Evolutionary conservation across 2,797 vertebrate species (phyloP).

Genomic region (Atherinosoma microstoma): DNA sequence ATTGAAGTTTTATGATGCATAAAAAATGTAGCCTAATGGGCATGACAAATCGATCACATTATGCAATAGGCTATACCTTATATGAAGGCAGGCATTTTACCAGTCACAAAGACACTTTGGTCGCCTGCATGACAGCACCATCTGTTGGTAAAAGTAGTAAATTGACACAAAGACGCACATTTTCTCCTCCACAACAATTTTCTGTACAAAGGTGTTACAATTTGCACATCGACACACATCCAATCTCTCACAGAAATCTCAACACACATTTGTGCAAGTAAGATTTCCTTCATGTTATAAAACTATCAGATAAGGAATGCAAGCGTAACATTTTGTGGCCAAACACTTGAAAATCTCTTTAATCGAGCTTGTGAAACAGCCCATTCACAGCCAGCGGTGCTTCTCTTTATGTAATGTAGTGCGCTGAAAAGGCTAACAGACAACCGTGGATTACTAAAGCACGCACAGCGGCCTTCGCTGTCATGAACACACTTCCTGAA

Average conservation of each 20-base stretch:
- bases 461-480: slow-evolving; percentile 67
- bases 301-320: slow-evolving; percentile 6
- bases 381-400: slow-evolving; percentile 30
- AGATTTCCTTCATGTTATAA: not conserved
- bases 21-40: not conserved
- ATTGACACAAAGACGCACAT: slow-evolving; percentile 22
- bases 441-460: slow-evolving; percentile 47
- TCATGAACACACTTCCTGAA: slow-evolving; percentile 83
- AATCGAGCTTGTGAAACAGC: slow-evolving; percentile 13
- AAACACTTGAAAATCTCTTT: slow-evolving; percentile 5
- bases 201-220: not conserved
- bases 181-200: slow-evolving; percentile 4
- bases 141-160: slow-evolving; percentile 67
- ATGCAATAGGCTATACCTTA: slow-evolving; percentile 33
- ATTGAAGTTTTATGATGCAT: not conserved
- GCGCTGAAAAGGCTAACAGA: slow-evolving; percentile 38
- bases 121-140: slow-evolving; percentile 70
- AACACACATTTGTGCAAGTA: not conserved
- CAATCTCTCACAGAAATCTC: not conserved
- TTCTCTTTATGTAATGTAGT: slow-evolving; percentile 20
- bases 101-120: slow-evolving; percentile 42
- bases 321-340: slow-evolving; percentile 15
- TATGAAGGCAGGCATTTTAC: slow-evolving; percentile 38
- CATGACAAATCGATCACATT: slow-evolving; percentile 17
- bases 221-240: not conserved